These are phyloP conservation scores for Fragum sueziense DNA, from an alignment of 2,888 invertebrate genomes.

Conservation along the genomic window DNA sequence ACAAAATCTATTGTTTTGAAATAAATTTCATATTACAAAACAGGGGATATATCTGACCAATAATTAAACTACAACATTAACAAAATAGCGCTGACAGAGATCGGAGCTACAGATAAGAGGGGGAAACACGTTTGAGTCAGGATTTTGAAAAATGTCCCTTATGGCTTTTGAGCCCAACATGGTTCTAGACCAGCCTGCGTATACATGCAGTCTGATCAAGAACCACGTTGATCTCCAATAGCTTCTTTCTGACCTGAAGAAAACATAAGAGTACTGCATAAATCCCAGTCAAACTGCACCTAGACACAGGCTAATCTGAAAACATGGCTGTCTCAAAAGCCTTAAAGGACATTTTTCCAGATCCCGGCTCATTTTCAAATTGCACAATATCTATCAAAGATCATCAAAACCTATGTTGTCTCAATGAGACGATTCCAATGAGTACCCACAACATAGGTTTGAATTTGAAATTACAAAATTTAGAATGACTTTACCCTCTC, in stretches of 20 bases:
- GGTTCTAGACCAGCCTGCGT: no score
- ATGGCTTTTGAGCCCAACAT: no score
- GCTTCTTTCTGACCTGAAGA: neutral
- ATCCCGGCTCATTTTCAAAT: neutral
- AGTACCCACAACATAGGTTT: neutral
- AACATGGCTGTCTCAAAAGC: no score
- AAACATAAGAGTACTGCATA: neutral
- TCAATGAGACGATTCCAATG: neutral
- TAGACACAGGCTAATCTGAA: no score
- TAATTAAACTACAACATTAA: neutral
- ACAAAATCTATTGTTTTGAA: no score
- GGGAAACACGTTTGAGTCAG: no score
- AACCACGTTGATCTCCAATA: no score
- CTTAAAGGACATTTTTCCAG: no score
- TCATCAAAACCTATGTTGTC: neutral
- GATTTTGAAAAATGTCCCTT: no score
- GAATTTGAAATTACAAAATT: neutral
- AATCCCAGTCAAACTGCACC: neutral
- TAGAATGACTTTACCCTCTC: neutral
- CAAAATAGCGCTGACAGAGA: neutral
- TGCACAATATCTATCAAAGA: neutral
- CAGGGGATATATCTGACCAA: neutral
- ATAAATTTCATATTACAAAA: no score
- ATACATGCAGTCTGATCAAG: no score
- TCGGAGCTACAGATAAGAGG: neutral